These are phyloP conservation scores for Cheilosia impressa DNA, from an alignment of 2,888 invertebrate species.

Conservation along the genomic window DNA sequence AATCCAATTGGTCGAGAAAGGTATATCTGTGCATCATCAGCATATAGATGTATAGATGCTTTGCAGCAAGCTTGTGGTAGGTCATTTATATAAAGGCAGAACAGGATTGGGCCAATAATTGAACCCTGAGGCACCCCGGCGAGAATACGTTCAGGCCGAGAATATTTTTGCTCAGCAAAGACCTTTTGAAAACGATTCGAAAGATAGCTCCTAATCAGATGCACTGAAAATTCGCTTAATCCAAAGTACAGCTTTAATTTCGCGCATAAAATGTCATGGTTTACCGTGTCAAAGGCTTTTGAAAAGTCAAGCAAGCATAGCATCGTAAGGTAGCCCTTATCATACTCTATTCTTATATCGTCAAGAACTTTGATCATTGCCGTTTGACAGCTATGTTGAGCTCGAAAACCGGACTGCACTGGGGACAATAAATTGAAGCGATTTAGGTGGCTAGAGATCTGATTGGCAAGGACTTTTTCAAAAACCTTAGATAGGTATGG, in stretches of 20 bases:
- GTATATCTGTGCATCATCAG: constrained; percentile 12
- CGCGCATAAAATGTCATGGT: background rate
- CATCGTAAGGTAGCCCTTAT: background rate
- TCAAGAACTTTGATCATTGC: background rate
- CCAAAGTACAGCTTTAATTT: background rate
- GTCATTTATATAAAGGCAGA: background rate
- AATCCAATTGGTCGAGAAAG: constrained; percentile 2
- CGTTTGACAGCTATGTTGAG: background rate
- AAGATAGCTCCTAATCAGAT: background rate
- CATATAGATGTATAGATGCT: background rate
- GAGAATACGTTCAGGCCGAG: background rate
- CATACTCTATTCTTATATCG: background rate
- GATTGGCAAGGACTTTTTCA: background rate
- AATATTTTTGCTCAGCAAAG: background rate
- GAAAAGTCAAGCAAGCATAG: constrained; percentile 2
- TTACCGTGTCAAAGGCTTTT: background rate
- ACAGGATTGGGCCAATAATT: constrained; percentile 1
- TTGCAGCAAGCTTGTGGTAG: background rate
- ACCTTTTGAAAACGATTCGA: constrained; percentile 2
- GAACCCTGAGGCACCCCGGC: background rate
- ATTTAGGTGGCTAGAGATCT: background rate
- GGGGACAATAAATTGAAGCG: too few relatives aligned
- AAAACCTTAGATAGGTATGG: constrained; percentile 14
- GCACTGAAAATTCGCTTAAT: background rate
- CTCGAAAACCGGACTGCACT: background rate